Evolutionary conservation across 2,797 vertebrate genomes (phyloP).

Genomic region (Acanthurus lineatus): DNA sequence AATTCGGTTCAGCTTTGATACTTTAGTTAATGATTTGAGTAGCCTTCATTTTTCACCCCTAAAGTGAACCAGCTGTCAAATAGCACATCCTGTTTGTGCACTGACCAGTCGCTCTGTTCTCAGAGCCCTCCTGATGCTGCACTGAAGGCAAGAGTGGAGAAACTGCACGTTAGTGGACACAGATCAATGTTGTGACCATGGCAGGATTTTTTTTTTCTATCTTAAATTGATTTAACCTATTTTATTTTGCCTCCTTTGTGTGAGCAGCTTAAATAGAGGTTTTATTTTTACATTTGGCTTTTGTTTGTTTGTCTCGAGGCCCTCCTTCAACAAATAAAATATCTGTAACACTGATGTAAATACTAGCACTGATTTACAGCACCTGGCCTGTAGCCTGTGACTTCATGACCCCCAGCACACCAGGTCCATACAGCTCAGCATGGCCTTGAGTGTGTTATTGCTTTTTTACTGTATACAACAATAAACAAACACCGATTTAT

Average conservation of each 20-base stretch:
- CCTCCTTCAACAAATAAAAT: neutral
- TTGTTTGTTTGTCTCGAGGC: neutral
- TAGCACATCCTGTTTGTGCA: neutral
- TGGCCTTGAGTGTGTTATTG: conserved; percentile 14
- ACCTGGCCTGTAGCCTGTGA: conserved; percentile 7
- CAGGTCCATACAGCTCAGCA: neutral
- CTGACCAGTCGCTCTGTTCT: neutral
- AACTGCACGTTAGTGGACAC: neutral
- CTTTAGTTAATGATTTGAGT: conserved; percentile 2
- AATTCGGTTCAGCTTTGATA: neutral
- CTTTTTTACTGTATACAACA: neutral
- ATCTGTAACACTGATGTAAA: conserved; percentile 1
- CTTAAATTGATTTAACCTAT: neutral
- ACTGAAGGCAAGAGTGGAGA: neutral
- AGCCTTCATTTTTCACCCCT: neutral
- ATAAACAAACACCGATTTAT: neutral
- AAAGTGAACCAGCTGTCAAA: conserved; percentile 11
- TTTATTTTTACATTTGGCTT: neutral
- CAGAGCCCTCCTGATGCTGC: neutral
- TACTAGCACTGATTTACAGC: neutral
- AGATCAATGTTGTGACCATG: neutral
- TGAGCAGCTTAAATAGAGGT: neutral
- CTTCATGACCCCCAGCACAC: neutral
- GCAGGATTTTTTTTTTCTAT: neutral
- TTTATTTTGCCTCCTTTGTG: neutral